phyloP scores from a whole-genome alignment of 2,113 vertebrate species.

The Mustelus asterias region DNA sequence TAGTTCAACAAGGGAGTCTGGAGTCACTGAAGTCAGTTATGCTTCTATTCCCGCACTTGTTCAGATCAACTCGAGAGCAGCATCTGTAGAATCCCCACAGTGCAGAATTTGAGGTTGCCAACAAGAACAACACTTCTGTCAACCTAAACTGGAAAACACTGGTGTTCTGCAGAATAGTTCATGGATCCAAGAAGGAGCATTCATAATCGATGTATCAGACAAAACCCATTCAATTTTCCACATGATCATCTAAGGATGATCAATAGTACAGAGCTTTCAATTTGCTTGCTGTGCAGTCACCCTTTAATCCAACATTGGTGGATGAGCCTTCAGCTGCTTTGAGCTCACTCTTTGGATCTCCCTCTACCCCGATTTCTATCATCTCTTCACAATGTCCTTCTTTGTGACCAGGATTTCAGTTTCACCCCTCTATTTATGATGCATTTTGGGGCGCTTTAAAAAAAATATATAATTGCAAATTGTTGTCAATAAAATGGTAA shows the following conservation, averaged over 20 bases:
- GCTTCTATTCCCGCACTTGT: background rate
- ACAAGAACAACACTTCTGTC: background rate
- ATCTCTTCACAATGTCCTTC: background rate
- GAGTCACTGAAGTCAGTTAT: background rate
- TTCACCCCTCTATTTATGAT: background rate
- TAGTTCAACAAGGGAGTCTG: background rate
- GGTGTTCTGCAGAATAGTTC: background rate
- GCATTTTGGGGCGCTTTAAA: background rate
- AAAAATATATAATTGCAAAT: background rate
- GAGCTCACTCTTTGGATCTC: background rate
- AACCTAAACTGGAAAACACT: background rate
- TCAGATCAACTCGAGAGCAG: background rate
- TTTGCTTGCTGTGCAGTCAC: background rate
- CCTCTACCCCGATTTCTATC: background rate
- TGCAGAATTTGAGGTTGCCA: background rate
- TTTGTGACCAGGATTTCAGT: background rate
- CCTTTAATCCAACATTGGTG: background rate
- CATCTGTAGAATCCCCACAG: too few relatives aligned
- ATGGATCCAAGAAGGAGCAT: background rate
- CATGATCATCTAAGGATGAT: background rate
- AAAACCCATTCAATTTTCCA: background rate
- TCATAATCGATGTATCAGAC: background rate
- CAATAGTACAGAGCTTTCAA: background rate
- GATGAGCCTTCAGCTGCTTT: background rate
- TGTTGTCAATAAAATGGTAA: background rate